Evolutionary conservation across 1,140 invertebrate genomes (phyloP).

Genomic region (Zaprionus kolodkinae): DNA sequence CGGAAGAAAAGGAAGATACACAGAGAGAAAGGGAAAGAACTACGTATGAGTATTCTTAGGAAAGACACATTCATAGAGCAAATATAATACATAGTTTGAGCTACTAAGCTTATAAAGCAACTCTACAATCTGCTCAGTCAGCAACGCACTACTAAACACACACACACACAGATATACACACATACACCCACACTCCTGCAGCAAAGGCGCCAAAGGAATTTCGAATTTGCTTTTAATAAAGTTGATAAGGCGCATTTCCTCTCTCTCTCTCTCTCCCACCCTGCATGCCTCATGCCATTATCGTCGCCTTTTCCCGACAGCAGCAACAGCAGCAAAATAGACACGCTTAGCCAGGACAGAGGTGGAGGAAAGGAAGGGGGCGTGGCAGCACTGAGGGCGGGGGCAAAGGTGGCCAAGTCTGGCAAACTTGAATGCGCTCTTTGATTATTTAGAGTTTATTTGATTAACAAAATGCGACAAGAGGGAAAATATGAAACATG

Average conservation of each 20-base stretch:
- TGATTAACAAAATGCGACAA: conserved; percentile 51
- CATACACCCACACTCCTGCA: too few relatives aligned
- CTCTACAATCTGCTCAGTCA: background rate
- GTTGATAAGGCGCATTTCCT: conserved; percentile 49
- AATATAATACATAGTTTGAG: too few relatives aligned
- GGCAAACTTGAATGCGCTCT: conserved; percentile 41
- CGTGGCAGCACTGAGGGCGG: too few relatives aligned
- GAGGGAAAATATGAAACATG: conserved; percentile 20
- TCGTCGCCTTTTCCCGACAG: background rate
- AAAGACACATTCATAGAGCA: too few relatives aligned
- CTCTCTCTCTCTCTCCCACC: background rate
- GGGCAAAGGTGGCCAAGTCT: background rate
- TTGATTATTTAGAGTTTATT: conserved; percentile 61
- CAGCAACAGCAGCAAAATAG: background rate
- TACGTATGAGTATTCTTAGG: too few relatives aligned
- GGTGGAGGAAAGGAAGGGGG: too few relatives aligned
- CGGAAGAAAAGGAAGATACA: too few relatives aligned
- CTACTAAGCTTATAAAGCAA: too few relatives aligned
- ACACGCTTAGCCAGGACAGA: background rate
- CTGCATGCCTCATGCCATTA: background rate
- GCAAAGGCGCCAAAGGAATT: conserved; percentile 8
- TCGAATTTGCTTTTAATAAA: conserved; percentile 35
- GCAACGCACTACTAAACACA: background rate
- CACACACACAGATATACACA: background rate
- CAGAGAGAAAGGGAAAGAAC: too few relatives aligned